Base-by-base conservation (phyloP, 2,888 invertebrate species). In the Heliconius charithonia region DNA sequence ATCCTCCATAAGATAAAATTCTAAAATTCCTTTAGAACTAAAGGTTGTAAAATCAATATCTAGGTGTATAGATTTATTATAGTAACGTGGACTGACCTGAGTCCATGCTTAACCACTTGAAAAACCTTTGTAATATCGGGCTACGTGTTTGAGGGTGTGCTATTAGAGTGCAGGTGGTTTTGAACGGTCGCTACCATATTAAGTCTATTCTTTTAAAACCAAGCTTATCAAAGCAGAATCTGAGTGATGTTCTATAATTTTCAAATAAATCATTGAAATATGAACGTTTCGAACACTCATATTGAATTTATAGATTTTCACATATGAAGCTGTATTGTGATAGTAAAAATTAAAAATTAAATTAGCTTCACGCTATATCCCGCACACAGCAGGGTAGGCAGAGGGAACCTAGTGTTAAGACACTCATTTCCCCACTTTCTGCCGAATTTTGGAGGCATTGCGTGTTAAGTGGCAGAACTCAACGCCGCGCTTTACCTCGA, bases 41-140 rank as follows among this genome's bases (percentile, higher is more conserved):
- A 51, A 51, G 51, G 51, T 51, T 69, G 25, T 69, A 69, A 69
- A 45, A 69, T 69, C 69, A 69, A 69, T 69, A 69, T n/a, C 25
- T 69, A 41, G 25, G 69, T 41, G 45, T 16, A 69, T 69, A 25
- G 41, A 69, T 69, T 67, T 69, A 69, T 69, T 69, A 69, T 69
- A 69, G 41, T 69, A 25, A 45, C 67, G 41, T 69, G 19, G 41
- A 45, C 69, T 69, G 69, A 69, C 69, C 69, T 41, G 41, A 69
- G 69, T 69, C 69, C 69, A 69, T 69, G 69, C 69, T 62, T 27
- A 59, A 69, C 78, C 80, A 79, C 85, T 85, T 66, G 22, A 51
- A 75, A 75, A 75, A 66, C 65, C 75, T 75, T 75, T 75, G 75
- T 75, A 66, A 75, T 75, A 65, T 45, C 63, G 66, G 65, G 65